Base-by-base conservation (phyloP, 2,888 invertebrate species). In the Drosophila nr. perissopoda region DNA sequence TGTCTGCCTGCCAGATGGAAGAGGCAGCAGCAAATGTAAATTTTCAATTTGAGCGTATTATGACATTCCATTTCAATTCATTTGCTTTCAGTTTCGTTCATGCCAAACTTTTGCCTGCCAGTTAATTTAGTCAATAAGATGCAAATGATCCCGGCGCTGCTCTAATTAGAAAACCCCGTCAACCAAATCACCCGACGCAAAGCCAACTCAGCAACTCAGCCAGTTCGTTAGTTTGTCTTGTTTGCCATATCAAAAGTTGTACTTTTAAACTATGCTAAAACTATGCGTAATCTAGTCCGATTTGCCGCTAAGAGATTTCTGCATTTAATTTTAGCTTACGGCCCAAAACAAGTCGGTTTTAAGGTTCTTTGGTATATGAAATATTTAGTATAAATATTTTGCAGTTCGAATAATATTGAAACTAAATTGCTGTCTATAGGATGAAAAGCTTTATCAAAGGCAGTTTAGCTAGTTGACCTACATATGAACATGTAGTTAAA, bases 111-210 rank as follows among this genome's bases (percentile, higher is more conserved):
- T 83, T 76, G 69, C 78, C 67, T 57, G 76, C 60, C 79, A 76
- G 87, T 77, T 81, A 88, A 87, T 90, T 88, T 83, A 90, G 88
- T 90, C 87, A 89, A 90, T 87, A 89, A 88, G 79, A 88, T 90
- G 86, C 82, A 90, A 87, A 90, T 89, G 90, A 71, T 73, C 16
- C 56, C 33, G 45, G 42, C 62, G 60, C 64, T 31, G 34, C 45
- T 69, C 80, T 80, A 80, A 80, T 80, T 80, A 78, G 69, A 80
- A 81, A 66, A 49, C 4, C 21, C 45, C 45, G 45, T 45, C 80
- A 38, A 36, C 42, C 42, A 49, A 45, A 34, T 18, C 69, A 42
- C 36, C 16, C 36, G 16, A 36, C 36, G 36, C 36, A 36, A 18
- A 18, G 36, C 18, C 38, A 38, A 18, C 38, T 8, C 42, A 33